phyloP scores from a whole-genome alignment of 2,113 vertebrate species.

The Tylochromis polylepis region DNA sequence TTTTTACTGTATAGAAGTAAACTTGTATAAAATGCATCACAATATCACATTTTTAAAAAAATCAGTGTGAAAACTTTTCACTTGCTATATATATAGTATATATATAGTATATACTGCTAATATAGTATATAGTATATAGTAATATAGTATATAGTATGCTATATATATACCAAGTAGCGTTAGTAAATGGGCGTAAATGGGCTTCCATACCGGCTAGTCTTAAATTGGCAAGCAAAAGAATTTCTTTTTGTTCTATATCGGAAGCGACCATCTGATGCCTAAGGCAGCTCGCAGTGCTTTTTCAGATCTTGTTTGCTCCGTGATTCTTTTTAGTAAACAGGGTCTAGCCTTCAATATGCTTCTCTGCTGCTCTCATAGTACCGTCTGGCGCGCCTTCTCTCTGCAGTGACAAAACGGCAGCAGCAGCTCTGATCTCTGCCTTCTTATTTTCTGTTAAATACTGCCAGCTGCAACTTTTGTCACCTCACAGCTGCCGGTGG shows the following conservation, averaged over 20 bases:
- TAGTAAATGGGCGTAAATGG: background rate
- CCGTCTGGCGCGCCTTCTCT: background rate
- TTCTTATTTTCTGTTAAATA: background rate
- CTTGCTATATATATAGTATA: background rate
- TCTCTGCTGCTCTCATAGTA: background rate
- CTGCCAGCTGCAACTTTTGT: constrained; percentile 56
- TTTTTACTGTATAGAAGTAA: no score
- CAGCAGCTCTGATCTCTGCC: background rate
- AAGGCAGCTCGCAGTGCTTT: background rate
- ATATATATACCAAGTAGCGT: background rate
- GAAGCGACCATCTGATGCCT: background rate
- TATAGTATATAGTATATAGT: no score
- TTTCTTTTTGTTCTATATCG: background rate
- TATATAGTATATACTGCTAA: no score
- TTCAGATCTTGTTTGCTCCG: background rate
- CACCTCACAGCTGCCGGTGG: constrained; percentile 23
- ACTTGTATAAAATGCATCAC: no score
- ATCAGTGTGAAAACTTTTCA: no score
- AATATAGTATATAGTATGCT: no score
- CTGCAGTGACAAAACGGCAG: background rate
- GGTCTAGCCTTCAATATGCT: background rate
- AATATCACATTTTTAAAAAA: no score
- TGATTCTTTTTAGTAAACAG: background rate
- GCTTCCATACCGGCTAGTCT: background rate
- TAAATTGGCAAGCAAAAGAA: background rate